Evolutionary conservation across 1,140 invertebrate genomes (phyloP).

Genomic region (Ectropis grisescens): DNA sequence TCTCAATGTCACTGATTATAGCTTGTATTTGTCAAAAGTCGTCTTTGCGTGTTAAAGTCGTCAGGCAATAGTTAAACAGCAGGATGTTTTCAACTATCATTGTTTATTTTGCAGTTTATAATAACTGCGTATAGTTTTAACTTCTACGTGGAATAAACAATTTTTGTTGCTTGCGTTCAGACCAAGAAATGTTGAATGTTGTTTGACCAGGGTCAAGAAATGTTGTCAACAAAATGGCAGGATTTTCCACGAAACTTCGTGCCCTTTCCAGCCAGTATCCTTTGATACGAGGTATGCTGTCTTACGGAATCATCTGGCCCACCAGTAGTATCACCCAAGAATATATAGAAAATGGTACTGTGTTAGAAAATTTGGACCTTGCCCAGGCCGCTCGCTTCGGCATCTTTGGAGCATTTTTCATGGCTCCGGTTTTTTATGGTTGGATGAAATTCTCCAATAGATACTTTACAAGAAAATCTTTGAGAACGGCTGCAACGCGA

Average conservation of each 20-base stretch:
- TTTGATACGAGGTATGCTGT: slow-evolving; percentile 75
- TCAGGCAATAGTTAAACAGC: too few species aligned
- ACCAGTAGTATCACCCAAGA: slow-evolving; percentile 75
- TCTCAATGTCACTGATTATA: too few species aligned
- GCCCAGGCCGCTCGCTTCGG: slow-evolving; percentile 28
- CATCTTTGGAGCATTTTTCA: slow-evolving; percentile 49
- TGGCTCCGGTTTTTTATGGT: slow-evolving; percentile 46
- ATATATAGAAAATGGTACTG: slow-evolving; percentile 56
- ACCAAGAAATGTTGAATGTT: too few species aligned
- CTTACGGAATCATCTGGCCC: slow-evolving; percentile 82
- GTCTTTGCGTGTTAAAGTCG: too few species aligned
- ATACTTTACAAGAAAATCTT: slow-evolving; percentile 30
- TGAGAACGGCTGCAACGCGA: slow-evolving; percentile 29
- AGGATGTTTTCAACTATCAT: too few species aligned
- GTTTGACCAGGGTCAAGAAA: neutral
- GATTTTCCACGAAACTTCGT: slow-evolving; percentile 23
- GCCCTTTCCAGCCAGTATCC: slow-evolving; percentile 33
- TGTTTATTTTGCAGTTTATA: too few species aligned
- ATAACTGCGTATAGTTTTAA: too few species aligned
- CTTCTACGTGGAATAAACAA: too few species aligned
- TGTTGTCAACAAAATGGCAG: slow-evolving; percentile 24
- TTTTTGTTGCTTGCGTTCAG: too few species aligned
- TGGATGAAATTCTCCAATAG: slow-evolving; percentile 45
- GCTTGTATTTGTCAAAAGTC: too few species aligned
- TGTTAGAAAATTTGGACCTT: slow-evolving; percentile 27